These are phyloP conservation scores for Diorhabda carinulata DNA, from an alignment of 1,140 invertebrate genomes.

Conservation along the genomic window DNA sequence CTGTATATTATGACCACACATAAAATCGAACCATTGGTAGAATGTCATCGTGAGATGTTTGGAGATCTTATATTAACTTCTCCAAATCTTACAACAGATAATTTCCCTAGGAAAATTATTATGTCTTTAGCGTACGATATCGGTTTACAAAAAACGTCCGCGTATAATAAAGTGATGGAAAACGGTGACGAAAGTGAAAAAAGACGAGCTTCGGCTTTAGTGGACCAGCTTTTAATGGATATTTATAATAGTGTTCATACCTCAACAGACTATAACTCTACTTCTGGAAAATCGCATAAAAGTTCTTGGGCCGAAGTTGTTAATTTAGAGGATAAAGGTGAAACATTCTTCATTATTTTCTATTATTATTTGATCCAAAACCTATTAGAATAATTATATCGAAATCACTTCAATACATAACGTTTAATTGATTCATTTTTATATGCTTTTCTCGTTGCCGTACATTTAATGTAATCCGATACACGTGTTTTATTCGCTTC, in stretches of 20 bases:
- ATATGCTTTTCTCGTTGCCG: too few species aligned
- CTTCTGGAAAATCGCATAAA: constrained; percentile 40
- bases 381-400: too few species aligned
- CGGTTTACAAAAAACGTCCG: constrained; percentile 14
- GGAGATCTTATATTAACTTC: constrained; percentile 37
- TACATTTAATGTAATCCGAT: too few species aligned
- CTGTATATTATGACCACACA: constrained; percentile 14
- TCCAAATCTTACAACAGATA: constrained; percentile 18
- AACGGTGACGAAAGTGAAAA: constrained; percentile 26
- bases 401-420: too few species aligned
- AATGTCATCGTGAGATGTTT: constrained; percentile 38
- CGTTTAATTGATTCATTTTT: too few species aligned
- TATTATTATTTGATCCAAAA: too few species aligned
- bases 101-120: neutral
- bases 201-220: constrained; percentile 33
- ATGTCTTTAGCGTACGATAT: constrained; percentile 14
- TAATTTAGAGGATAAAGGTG: constrained; percentile 37
- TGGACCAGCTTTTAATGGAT: constrained; percentile 42
- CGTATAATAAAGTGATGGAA: constrained; percentile 5
- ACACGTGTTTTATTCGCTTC: too few species aligned
- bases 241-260: constrained; percentile 37
- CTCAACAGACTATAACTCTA: constrained; percentile 42
- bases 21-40: constrained; percentile 35
- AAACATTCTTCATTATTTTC: neutral
- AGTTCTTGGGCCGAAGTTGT: constrained; percentile 28